Evolutionary conservation across 2,797 vertebrate species (phyloP).

Genomic region (Heterohyrax brucei): DNA sequence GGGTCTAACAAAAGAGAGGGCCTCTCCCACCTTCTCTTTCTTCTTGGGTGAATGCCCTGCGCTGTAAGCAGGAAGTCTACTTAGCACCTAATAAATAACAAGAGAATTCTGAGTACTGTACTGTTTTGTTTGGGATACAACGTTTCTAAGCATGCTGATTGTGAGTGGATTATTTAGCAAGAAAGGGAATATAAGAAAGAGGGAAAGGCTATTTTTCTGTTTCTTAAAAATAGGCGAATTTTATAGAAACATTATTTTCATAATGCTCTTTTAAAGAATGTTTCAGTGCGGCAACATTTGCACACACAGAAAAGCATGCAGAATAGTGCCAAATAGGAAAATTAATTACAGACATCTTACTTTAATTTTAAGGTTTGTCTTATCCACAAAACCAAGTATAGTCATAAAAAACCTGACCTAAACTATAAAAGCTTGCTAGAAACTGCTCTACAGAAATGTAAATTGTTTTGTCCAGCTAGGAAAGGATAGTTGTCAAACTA

Average conservation of each 20-base stretch:
- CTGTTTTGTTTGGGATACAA: neutral
- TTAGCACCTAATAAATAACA: neutral
- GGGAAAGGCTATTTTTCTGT: neutral
- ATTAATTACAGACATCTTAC: too few relatives aligned
- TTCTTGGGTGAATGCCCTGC: neutral
- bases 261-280: neutral
- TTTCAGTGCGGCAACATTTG: neutral
- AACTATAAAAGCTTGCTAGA: too few relatives aligned
- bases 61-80: neutral
- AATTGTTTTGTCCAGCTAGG: too few relatives aligned
- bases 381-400: too few relatives aligned
- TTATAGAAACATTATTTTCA: slow-evolving; percentile 8
- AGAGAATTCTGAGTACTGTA: neutral
- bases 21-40: neutral
- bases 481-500: too few relatives aligned
- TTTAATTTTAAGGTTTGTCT: too few relatives aligned
- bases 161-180: neutral
- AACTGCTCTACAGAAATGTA: too few relatives aligned
- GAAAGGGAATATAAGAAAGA: neutral
- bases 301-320: neutral
- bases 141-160: neutral
- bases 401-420: too few relatives aligned
- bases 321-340: neutral
- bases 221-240: neutral
- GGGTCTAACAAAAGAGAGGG: neutral